Evolutionary conservation across 2,888 invertebrate genomes (phyloP).

Genomic region (Eupithecia abbreviata): DNA sequence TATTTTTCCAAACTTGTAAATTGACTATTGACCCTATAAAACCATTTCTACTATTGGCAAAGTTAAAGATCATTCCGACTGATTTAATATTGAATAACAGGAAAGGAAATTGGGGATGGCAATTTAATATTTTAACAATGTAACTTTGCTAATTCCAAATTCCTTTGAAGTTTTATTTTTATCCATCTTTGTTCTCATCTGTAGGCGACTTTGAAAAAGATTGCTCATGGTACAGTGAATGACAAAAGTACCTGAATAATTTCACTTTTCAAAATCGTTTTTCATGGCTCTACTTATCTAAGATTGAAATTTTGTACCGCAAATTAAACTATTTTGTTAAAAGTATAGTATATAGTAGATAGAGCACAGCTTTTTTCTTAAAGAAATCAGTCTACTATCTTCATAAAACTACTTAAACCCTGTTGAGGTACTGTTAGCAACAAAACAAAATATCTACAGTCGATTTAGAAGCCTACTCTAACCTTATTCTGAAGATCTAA

Average conservation of each 20-base stretch:
- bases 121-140: conserved; percentile 1
- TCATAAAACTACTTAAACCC: neutral
- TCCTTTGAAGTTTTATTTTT: conserved; percentile 9
- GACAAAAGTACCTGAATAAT: neutral
- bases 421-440: neutral
- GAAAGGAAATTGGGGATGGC: conserved; percentile 5
- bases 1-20: neutral
- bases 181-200: neutral
- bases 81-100: conserved; percentile 13
- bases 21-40: conserved; percentile 10
- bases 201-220: neutral
- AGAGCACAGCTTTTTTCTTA: too few relatives aligned
- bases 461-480: neutral
- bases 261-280: too few relatives aligned
- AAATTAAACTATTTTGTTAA: neutral
- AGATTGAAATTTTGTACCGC: neutral
- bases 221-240: neutral
- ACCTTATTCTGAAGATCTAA: neutral
- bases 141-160: conserved; percentile 8
- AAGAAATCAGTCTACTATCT: too few relatives aligned
- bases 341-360: too few relatives aligned
- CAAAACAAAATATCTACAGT: neutral
- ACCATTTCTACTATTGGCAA: neutral
- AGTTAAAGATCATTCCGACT: conserved; percentile 8
- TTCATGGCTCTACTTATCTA: neutral